Percentiles rank a stretch among this genome's conserved stretches.
Conservation (phyloP, 2,113 vertebrate species). For the Rhombomys opimus region DNA sequence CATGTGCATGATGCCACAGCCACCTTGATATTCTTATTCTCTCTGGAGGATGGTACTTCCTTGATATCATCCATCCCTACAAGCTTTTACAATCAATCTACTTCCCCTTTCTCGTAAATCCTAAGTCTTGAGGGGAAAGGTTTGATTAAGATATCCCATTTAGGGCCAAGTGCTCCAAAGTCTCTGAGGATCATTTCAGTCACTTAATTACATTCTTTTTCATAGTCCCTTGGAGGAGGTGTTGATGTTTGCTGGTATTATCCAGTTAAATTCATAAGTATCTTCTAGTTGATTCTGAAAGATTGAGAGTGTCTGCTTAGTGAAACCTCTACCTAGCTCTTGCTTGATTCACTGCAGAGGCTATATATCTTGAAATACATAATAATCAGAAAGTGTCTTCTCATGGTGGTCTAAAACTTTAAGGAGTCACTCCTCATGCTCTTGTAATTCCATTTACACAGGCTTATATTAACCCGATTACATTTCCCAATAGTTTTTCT, state of each 20-base stretch:
- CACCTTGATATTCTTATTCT: background rate
- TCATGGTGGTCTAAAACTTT: background rate
- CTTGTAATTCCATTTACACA: background rate
- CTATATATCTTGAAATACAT: background rate
- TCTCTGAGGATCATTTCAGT: background rate
- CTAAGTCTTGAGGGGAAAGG: background rate
- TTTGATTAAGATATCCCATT: background rate
- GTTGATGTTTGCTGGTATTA: background rate
- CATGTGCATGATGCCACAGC: background rate
- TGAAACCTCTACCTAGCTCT: background rate
- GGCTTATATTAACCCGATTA: background rate
- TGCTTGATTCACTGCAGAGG: background rate
- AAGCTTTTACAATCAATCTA: background rate
- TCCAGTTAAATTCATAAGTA: constrained; percentile 20
- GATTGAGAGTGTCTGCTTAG: background rate
- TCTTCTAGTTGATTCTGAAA: constrained; percentile 35
- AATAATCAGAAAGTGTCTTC: background rate
- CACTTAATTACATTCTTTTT: background rate
- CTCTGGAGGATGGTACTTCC: background rate
- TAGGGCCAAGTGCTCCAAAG: background rate
- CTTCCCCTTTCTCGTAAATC: background rate
- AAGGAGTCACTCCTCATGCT: background rate
- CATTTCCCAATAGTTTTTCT: background rate
- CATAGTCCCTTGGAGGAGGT: background rate
- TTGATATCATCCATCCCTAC: background rate